Conservation (phyloP, 2,797 vertebrate genomes). For the Garrulus glandarius region DNA sequence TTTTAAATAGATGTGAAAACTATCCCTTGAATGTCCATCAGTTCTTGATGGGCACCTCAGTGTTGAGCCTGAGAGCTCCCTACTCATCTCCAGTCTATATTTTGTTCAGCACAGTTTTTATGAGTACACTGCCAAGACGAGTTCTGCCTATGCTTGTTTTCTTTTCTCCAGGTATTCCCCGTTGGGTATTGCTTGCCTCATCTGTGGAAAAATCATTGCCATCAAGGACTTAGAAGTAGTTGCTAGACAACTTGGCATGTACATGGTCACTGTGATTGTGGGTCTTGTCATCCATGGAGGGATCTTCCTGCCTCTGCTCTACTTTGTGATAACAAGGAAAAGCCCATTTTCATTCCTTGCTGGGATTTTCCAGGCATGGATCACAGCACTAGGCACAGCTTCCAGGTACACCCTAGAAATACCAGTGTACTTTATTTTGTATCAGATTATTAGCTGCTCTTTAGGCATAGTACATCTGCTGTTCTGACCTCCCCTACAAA, state of each 20-base stretch:
- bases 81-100: background rate
- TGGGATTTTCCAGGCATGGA: conserved; percentile 99
- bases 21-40: background rate
- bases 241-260: conserved; percentile 95
- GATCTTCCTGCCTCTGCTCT: conserved; percentile 95
- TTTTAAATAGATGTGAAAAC: background rate
- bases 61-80: background rate
- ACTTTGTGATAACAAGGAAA: conserved; percentile 95
- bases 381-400: conserved; percentile 96
- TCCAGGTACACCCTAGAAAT: conserved; percentile 85
- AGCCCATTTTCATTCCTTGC: conserved; percentile 95
- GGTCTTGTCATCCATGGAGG: conserved; percentile 96
- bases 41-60: background rate
- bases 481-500: background rate
- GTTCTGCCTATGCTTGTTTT: conserved; percentile 14
- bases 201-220: conserved; percentile 98
- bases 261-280: conserved; percentile 96
- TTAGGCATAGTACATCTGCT: background rate
- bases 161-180: conserved; percentile 91
- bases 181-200: conserved; percentile 95
- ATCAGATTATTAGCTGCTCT: background rate
- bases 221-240: conserved; percentile 97
- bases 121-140: background rate
- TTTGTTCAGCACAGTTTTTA: background rate
- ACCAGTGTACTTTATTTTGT: background rate